phyloP scores from a whole-genome alignment of 2,888 invertebrate species.

The Micropterix aruncella region DNA sequence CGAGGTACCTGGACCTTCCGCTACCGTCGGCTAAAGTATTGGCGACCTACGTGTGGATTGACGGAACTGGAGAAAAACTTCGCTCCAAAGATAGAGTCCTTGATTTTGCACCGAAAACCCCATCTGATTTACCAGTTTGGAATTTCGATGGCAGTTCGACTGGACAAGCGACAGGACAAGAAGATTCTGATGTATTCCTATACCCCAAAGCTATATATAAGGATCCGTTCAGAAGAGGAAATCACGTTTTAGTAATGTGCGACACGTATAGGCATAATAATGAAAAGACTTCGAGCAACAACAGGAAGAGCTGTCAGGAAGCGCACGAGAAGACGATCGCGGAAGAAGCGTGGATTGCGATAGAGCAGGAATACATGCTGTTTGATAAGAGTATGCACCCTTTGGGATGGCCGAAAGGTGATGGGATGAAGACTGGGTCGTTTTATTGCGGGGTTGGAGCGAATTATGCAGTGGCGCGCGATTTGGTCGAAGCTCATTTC shows the following conservation, averaged over 20 bases:
- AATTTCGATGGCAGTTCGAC: constrained; percentile 78
- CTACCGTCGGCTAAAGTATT: constrained; percentile 30
- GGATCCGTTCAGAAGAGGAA: constrained; percentile 69
- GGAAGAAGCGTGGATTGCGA: constrained; percentile 63
- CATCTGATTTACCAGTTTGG: constrained; percentile 57
- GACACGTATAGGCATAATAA: constrained; percentile 61
- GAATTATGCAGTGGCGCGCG: constrained; percentile 71
- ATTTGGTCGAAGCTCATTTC: constrained; percentile 83
- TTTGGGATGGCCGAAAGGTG: constrained; percentile 73
- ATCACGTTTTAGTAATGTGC: constrained; percentile 68
- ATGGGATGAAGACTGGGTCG: constrained; percentile 76
- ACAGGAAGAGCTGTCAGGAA: constrained; percentile 45
- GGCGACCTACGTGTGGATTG: constrained; percentile 52
- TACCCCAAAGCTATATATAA: constrained; percentile 70
- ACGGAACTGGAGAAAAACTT: constrained; percentile 45
- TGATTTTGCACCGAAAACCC: constrained; percentile 31
- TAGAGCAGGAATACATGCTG: constrained; percentile 70
- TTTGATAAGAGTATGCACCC: constrained; percentile 62
- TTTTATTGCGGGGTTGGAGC: constrained; percentile 89
- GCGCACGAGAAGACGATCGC: constrained; percentile 47
- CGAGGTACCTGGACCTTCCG: constrained; percentile 25
- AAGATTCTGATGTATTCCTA: constrained; percentile 71
- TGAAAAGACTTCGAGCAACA: constrained; percentile 53
- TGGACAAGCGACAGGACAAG: constrained; percentile 62
- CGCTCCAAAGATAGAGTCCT: constrained; percentile 43